Percentiles rank a stretch among this genome's conserved stretches.
These are phyloP conservation scores for Epistrophella euchroma DNA, from an alignment of 2,888 invertebrate species.

Conservation along the genomic window DNA sequence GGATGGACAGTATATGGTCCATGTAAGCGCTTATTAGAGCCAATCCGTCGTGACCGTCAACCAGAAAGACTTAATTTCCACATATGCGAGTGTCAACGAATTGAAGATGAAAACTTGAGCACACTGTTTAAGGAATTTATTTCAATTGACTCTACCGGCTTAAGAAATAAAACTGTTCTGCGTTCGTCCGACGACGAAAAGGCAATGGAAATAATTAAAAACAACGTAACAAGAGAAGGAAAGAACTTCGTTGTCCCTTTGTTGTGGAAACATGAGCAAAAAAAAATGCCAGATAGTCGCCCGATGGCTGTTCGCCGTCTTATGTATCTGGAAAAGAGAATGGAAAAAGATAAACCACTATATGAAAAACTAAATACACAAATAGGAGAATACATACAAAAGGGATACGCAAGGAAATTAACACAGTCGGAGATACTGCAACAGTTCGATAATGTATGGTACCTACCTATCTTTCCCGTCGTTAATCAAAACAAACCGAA, in stretches of 20 bases:
- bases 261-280: not conserved
- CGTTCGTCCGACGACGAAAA: slow-evolving; percentile 10
- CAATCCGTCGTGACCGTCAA: not conserved
- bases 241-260: not conserved
- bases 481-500: no score
- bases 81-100: not conserved
- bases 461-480: no score
- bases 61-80: slow-evolving; percentile 7
- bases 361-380: no score
- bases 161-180: not conserved
- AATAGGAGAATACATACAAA: no score
- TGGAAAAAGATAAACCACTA: no score
- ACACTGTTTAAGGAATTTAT: no score
- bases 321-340: not conserved
- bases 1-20: not conserved
- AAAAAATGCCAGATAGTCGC: not conserved
- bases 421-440: no score
- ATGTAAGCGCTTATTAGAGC: no score
- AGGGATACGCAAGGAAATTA: no score
- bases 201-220: not conserved
- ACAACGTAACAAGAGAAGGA: slow-evolving; percentile 5
- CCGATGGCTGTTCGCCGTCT: slow-evolving; percentile 6
- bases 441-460: no score
- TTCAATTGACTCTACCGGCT: no score
- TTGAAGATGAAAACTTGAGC: no score